Evolutionary conservation across 1,140 invertebrate species (phyloP), one percentile per base, ranked within the genome.

Genomic region (Phocides pigmalion): DNA sequence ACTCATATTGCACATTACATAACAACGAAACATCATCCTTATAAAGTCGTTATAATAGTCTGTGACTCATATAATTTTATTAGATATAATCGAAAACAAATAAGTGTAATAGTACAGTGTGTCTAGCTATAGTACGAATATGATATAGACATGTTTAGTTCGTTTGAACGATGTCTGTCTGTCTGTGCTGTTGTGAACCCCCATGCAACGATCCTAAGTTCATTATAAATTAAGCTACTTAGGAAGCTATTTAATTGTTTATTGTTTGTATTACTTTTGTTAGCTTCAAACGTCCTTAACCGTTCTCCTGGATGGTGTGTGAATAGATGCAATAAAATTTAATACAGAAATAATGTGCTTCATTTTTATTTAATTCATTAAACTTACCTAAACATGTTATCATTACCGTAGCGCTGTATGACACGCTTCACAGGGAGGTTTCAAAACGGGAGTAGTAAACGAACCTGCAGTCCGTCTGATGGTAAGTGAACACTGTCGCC

Each of bases 301-400:
- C 81, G 74, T 82, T 81, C 74, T 75, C 72, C 72, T 74, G 72
- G 76, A 84, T 88, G 82, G 80, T 89, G 87, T 89, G 84, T 88
- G 85, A 89, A 89, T 89, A 89, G 87, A 88, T 87, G 82, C 84
- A 89, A 89, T 89, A 87, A 89, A 89, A 89, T 87, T 89, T 87
- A 87, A 89, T 89, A 89, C 84, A 86, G 83, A 89, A 89, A 81
- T 84, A 79, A 77, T 67, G 71, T 32, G 49, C 46, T 8, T 70
- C 61, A 46, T 66, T 82, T 82, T 76, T 65, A 74, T 73, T 81
- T 9, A 11, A n/a, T 46, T 46, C n/a, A n/a, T n/a, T n/a, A n/a
- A n/a, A 22, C 20, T 3, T 3, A 22, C 20, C 20, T 22, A 22
- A 22, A 3, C 20, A 22, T 5, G 2, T 22, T 22, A 5, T n/a